These are phyloP conservation scores for Oreochromis tanganicae DNA, from an alignment of 2,113 vertebrate genomes.

Conservation along the genomic window DNA sequence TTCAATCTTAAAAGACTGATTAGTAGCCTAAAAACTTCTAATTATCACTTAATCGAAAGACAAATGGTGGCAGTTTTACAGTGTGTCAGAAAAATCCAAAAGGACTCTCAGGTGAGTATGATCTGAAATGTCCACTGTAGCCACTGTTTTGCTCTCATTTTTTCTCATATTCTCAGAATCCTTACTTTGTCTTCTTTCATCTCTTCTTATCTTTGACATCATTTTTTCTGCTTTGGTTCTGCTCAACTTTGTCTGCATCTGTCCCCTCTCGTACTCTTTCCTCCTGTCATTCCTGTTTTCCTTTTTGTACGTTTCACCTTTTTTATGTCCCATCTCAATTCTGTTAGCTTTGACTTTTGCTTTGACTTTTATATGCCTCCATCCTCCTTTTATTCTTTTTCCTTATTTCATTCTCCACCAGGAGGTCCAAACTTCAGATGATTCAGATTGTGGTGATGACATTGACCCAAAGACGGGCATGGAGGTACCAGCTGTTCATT, in stretches of 20 bases:
- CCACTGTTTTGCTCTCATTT: not conserved
- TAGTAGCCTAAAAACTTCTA: not conserved
- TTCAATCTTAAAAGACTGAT: not conserved
- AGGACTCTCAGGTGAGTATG: not conserved
- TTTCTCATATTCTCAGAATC: not conserved
- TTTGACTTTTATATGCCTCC: not conserved
- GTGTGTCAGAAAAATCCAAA: not conserved
- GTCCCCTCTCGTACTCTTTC: not conserved
- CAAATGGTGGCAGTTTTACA: not conserved
- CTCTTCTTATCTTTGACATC: not conserved
- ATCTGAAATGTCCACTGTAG: not conserved
- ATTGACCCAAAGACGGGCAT: constrained; percentile 95
- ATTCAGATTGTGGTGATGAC: constrained; percentile 98
- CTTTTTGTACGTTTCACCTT: not conserved
- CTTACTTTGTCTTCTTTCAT: not conserved
- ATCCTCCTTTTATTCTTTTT: not conserved
- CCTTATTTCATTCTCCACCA: constrained; percentile 40
- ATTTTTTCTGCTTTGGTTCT: not conserved
- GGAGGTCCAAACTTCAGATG: constrained; percentile 95
- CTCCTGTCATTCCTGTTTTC: not conserved
- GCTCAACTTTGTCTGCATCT: not conserved
- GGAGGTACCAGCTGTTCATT: constrained; percentile 80
- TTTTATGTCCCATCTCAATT: not conserved
- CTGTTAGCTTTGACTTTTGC: not conserved
- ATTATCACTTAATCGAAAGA: not conserved